phyloP scores from a whole-genome alignment of 1,140 invertebrate genomes.

The Zeugodacus cucurbitae region DNA sequence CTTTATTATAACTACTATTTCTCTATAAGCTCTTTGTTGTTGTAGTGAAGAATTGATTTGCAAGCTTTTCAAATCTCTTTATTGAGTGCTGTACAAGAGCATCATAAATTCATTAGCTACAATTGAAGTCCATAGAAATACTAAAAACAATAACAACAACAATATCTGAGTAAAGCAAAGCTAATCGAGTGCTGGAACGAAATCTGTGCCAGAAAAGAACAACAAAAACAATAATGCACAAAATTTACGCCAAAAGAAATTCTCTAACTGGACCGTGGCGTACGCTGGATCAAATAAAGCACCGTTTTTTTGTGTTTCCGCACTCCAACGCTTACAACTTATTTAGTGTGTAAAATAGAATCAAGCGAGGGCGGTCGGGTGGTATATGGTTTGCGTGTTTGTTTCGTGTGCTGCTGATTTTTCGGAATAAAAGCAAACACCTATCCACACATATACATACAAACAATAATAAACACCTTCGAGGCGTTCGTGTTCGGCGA shows the following conservation, averaged over 20 bases:
- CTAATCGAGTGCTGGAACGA: not conserved
- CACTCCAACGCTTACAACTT: not conserved
- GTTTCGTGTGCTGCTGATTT: not conserved
- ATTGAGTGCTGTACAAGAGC: not conserved
- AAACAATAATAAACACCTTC: constrained; percentile 12
- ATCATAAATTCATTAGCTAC: not conserved
- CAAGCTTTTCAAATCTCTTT: not conserved
- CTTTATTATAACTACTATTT: too few relatives aligned
- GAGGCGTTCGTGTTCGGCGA: constrained; percentile 15
- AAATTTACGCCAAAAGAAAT: not conserved
- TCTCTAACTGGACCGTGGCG: constrained; percentile 16
- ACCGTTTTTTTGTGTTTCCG: not conserved
- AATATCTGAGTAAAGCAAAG: not conserved
- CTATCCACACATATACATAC: not conserved
- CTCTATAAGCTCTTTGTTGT: too few relatives aligned
- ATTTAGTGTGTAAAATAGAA: not conserved
- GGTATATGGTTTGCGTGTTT: not conserved
- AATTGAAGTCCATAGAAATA: not conserved
- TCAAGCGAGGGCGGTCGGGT: not conserved
- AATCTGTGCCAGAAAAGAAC: not conserved
- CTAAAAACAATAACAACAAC: not conserved
- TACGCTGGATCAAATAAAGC: not conserved
- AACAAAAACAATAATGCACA: not conserved
- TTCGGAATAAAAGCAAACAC: not conserved
- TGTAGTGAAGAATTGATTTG: too few relatives aligned